These are phyloP conservation scores for Disparrhopalites patrizii DNA, from an alignment of 2,888 invertebrate species.

Conservation along the genomic window DNA sequence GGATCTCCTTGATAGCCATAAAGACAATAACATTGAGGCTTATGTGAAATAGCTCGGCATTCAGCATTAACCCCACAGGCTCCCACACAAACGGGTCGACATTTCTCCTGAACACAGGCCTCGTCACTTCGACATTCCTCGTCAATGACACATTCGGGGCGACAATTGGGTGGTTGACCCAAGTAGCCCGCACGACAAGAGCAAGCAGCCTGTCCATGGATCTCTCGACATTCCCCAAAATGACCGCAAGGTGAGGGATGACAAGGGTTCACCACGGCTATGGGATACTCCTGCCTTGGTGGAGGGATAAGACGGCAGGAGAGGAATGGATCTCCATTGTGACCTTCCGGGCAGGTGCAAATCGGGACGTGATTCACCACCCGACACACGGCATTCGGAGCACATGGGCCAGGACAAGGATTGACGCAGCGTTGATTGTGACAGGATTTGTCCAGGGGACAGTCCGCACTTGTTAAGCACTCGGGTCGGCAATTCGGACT, in stretches of 20 bases:
- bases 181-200: conserved; percentile 50
- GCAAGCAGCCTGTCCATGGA: conserved; percentile 50
- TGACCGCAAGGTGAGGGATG: conserved; percentile 59
- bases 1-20: conserved; percentile 66
- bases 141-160: conserved; percentile 76
- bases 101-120: conserved; percentile 50
- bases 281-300: conserved; percentile 44
- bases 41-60: conserved; percentile 76
- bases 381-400: conserved; percentile 63
- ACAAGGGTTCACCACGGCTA: conserved; percentile 49
- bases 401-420: conserved; percentile 60
- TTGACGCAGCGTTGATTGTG: conserved; percentile 62
- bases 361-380: conserved; percentile 70
- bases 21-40: conserved; percentile 55
- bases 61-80: conserved; percentile 70
- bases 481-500: conserved; percentile 70
- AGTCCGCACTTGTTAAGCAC: conserved; percentile 62
- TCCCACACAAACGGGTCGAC: conserved; percentile 57
- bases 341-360: conserved; percentile 62
- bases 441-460: conserved; percentile 58
- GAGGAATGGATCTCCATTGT: conserved; percentile 53
- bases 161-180: conserved; percentile 48
- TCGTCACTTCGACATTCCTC: conserved; percentile 51
- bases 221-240: conserved; percentile 49
- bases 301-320: conserved; percentile 43